These are phyloP conservation scores for Callyntrura sp. DNA, from an alignment of 2,888 invertebrate genomes.

Conservation along the genomic window DNA sequence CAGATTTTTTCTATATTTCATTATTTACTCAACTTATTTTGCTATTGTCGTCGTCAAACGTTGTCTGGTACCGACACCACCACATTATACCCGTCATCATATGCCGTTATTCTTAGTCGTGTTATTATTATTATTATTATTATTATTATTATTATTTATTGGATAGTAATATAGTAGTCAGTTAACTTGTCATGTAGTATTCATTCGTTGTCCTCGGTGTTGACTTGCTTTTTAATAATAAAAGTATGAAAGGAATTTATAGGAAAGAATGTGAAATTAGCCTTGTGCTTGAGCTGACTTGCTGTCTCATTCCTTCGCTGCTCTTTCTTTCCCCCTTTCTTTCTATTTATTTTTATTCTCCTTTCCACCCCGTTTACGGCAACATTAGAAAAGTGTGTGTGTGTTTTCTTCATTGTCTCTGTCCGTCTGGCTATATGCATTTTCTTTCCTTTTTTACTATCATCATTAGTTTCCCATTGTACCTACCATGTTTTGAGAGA, in stretches of 20 bases:
- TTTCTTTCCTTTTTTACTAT: too few species aligned
- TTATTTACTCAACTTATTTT: conserved; percentile 24
- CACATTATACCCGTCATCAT: neutral
- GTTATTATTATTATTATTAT: too few species aligned
- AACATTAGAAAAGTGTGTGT: neutral
- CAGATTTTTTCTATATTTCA: conserved; percentile 7
- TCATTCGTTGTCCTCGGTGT: neutral
- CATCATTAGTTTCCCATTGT: too few species aligned
- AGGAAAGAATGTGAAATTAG: conserved; percentile 18
- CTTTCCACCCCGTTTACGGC: neutral
- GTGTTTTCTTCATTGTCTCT: too few species aligned
- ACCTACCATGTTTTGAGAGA: neutral
- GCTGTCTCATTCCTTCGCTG: too few species aligned
- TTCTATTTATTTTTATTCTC: neutral
- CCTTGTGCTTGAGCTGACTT: neutral
- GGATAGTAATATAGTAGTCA: conserved; percentile 22
- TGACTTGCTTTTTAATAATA: conserved; percentile 5
- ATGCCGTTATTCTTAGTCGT: too few species aligned
- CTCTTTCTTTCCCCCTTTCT: too few species aligned
- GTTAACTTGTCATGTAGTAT: conserved; percentile 14
- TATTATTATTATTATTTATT: conserved; percentile 42
- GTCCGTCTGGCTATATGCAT: too few species aligned
- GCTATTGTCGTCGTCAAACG: neutral
- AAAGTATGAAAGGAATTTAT: neutral
- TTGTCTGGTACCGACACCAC: conserved; percentile 5